A percentile compares a stretch with the other conserved stretches of the same genome.
Evolutionary conservation across 1,140 invertebrate species (phyloP).

Genomic region (Steinernema feltiae): DNA sequence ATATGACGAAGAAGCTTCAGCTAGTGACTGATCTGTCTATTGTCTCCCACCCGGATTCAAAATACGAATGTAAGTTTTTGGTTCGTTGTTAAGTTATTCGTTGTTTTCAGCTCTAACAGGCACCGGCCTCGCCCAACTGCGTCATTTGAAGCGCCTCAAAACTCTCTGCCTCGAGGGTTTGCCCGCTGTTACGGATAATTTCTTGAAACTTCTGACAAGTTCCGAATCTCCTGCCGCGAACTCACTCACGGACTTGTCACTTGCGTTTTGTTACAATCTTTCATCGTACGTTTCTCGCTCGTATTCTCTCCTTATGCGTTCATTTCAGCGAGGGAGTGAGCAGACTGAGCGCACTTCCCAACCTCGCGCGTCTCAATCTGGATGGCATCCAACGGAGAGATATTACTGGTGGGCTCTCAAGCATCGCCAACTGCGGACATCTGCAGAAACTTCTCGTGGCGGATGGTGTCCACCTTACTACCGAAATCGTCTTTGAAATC

Average conservation of each 20-base stretch:
- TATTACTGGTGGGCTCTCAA: background rate
- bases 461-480: background rate
- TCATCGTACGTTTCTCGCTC: background rate
- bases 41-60: background rate
- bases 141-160: background rate
- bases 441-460: background rate
- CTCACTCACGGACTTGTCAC: background rate
- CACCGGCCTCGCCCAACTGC: background rate
- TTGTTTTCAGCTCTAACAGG: background rate
- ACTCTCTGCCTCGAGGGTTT: background rate
- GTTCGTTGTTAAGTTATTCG: background rate
- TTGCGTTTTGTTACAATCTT: background rate
- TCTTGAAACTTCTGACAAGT: background rate
- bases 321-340: background rate
- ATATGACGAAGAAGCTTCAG: background rate
- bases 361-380: background rate
- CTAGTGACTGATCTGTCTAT: background rate
- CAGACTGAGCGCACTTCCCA: background rate
- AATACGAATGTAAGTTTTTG: background rate
- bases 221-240: background rate
- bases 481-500: background rate
- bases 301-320: background rate
- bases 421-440: background rate
- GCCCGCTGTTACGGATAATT: background rate
- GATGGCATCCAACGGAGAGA: background rate